phyloP scores from a whole-genome alignment of 2,113 vertebrate species.

The Callionymus lyra region DNA sequence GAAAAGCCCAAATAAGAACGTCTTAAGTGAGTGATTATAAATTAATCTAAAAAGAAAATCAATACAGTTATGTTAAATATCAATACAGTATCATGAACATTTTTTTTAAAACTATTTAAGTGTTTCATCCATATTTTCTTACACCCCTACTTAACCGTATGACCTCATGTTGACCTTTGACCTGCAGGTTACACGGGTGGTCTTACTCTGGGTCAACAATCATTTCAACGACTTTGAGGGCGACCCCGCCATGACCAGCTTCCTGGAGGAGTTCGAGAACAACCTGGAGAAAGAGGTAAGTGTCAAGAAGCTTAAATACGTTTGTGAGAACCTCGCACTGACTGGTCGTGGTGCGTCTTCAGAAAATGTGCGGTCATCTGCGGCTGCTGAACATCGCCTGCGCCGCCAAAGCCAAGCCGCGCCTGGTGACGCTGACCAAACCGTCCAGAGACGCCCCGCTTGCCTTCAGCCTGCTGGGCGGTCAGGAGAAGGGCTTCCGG shows the following conservation, averaged over 20 bases:
- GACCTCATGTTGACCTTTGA: conserved; percentile 1
- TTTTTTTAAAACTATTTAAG: too few relatives aligned
- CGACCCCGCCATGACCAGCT: conserved; percentile 89
- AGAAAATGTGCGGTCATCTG: conserved; percentile 99
- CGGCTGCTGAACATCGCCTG: conserved; percentile 97
- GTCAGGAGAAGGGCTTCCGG: conserved; percentile 92
- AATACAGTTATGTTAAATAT: too few relatives aligned
- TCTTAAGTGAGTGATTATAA: too few relatives aligned
- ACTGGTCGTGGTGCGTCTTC: background rate
- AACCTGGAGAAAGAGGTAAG: conserved; percentile 95
- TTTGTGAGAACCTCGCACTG: background rate
- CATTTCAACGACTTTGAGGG: conserved; percentile 99
- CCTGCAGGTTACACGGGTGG: conserved; percentile 95
- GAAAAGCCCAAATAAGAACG: too few relatives aligned
- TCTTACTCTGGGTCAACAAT: conserved; percentile 99
- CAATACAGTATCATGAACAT: too few relatives aligned
- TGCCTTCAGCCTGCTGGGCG: conserved; percentile 88
- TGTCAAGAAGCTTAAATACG: fast-evolving
- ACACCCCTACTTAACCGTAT: too few relatives aligned
- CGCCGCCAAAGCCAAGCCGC: conserved; percentile 93
- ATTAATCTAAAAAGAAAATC: too few relatives aligned
- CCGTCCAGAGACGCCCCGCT: conserved; percentile 88
- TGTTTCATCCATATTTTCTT: too few relatives aligned
- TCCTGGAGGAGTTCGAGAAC: conserved; percentile 97
- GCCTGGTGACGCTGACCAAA: conserved; percentile 89